A percentile compares a stretch with the other conserved stretches of the same genome.
These are phyloP conservation scores for Agapornis canus DNA, from an alignment of 2,797 vertebrate species.

Conservation along the genomic window DNA sequence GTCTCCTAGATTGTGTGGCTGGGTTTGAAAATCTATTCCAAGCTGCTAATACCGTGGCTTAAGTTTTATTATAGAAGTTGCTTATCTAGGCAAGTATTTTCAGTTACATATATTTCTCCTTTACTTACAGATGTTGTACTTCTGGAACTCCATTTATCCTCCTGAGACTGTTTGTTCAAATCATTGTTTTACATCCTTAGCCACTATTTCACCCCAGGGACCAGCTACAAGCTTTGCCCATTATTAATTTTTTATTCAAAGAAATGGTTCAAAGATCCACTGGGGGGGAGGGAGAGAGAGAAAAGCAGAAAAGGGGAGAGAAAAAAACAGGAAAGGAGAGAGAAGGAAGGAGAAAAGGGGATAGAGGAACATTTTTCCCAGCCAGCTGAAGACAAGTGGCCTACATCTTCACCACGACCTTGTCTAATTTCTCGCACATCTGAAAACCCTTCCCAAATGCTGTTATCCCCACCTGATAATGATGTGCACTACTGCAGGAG, in stretches of 20 bases:
- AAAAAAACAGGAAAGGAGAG: not conserved
- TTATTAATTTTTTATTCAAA: conserved; percentile 55
- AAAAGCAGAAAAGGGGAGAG: no score
- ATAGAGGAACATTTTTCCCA: not conserved
- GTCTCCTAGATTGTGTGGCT: not conserved
- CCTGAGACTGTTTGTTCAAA: conserved; percentile 58
- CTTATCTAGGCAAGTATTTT: conserved; percentile 61
- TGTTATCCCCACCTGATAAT: not conserved
- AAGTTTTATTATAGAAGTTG: conserved; percentile 38
- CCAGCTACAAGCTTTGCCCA: conserved; percentile 1
- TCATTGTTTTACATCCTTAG: conserved; percentile 39
- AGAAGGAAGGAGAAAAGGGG: not conserved
- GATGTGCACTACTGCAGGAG: not conserved
- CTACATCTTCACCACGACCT: not conserved
- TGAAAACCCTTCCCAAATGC: not conserved
- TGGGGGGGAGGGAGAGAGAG: not conserved
- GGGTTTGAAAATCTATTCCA: conserved; percentile 18
- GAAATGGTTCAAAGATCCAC: conserved; percentile 13
- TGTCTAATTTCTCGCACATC: not conserved
- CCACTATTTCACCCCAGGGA: conserved; percentile 41
- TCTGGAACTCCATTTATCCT: conserved; percentile 48
- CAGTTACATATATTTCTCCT: not conserved
- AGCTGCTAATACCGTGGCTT: not conserved
- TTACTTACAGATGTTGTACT: conserved; percentile 20
- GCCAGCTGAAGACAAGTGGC: not conserved